phyloP scores from a whole-genome alignment of 2,888 invertebrate species.

The Caenorhabditis japonica region DNA sequence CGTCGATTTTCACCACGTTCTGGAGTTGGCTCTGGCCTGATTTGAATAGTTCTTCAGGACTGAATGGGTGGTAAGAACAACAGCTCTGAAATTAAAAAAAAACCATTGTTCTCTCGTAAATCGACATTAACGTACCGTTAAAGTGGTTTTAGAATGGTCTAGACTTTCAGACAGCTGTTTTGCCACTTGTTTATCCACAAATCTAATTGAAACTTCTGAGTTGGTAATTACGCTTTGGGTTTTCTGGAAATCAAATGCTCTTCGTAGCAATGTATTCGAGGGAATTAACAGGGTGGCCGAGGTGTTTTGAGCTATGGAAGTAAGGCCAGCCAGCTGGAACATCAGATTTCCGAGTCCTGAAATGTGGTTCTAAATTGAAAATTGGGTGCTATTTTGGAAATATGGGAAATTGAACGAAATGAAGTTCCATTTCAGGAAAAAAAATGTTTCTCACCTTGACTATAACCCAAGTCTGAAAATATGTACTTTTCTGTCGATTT shows the following conservation, averaged over 20 bases:
- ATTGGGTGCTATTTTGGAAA: neutral
- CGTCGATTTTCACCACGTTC: constrained; percentile 55
- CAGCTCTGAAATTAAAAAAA: constrained; percentile 50
- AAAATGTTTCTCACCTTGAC: constrained; percentile 34
- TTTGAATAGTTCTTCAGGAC: constrained; percentile 18
- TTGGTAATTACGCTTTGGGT: constrained; percentile 5
- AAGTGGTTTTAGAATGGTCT: constrained; percentile 8
- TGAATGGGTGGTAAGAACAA: constrained; percentile 58
- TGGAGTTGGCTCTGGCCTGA: constrained; percentile 2
- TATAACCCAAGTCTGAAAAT: constrained; percentile 42
- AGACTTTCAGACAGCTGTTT: neutral
- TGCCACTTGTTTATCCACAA: constrained; percentile 5
- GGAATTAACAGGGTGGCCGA: constrained; percentile 68
- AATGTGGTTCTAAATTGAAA: constrained; percentile 17
- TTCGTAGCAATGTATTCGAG: constrained; percentile 39
- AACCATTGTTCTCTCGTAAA: neutral
- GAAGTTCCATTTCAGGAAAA: neutral
- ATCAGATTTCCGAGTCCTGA: constrained; percentile 75
- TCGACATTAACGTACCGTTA: constrained; percentile 19
- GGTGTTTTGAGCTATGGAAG: constrained; percentile 57
- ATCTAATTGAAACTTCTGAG: constrained; percentile 15
- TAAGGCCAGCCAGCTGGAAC: constrained; percentile 73
- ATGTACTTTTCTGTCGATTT: constrained; percentile 21
- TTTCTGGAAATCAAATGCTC: constrained; percentile 45
- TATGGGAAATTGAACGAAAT: neutral